phyloP scores from a whole-genome alignment of 2,888 invertebrate species.

The Beris chalybata region DNA sequence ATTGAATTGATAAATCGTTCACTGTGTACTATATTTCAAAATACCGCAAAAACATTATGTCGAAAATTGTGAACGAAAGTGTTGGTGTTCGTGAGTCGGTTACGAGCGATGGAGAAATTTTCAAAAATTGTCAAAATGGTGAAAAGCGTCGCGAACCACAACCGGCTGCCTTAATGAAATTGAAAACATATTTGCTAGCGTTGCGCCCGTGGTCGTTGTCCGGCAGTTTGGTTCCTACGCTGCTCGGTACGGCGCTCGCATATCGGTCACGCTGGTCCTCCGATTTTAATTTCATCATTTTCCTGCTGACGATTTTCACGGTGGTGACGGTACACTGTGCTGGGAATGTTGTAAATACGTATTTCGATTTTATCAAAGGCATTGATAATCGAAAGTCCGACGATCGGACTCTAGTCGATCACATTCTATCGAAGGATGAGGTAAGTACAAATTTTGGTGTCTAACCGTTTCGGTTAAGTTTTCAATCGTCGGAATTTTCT shows the following conservation, averaged over 20 bases:
- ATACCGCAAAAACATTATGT: neutral
- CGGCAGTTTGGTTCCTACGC: conserved; percentile 86
- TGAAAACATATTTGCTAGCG: conserved; percentile 85
- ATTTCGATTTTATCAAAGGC: conserved; percentile 92
- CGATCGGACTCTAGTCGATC: conserved; percentile 93
- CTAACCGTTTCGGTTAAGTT: neutral
- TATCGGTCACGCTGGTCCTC: conserved; percentile 76
- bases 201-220: conserved; percentile 93
- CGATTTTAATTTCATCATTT: conserved; percentile 77
- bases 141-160: conserved; percentile 29
- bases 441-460: conserved; percentile 42
- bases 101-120: conserved; percentile 10
- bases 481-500: conserved; percentile 12
- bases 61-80: conserved; percentile 18
- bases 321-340: conserved; percentile 93
- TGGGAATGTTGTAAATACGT: conserved; percentile 95
- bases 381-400: conserved; percentile 93
- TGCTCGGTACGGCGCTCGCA: conserved; percentile 86
- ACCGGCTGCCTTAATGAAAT: conserved; percentile 69
- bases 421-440: conserved; percentile 77
- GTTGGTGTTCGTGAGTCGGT: conserved; percentile 17
- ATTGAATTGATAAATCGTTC: no score
- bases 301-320: conserved; percentile 81
- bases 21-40: no score
- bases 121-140: conserved; percentile 21